These are phyloP conservation scores for Rhinatrema bivittatum DNA, from an alignment of 2,797 vertebrate genomes.

Conservation along the genomic window DNA sequence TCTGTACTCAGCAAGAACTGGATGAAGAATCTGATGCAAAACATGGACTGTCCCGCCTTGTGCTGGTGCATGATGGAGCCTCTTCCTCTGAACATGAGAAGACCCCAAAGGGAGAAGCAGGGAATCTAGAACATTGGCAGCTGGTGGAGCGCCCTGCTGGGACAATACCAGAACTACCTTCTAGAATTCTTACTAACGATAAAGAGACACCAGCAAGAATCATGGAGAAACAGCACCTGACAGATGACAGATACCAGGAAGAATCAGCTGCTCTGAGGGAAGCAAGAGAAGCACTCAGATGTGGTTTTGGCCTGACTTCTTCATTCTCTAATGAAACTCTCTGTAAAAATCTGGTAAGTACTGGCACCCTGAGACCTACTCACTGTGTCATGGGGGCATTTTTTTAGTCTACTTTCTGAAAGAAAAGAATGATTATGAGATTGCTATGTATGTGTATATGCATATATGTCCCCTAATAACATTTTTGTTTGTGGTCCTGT, in stretches of 20 bases:
- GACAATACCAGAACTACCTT: constrained; percentile 4
- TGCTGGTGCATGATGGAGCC: constrained; percentile 1
- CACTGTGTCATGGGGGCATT: too few species aligned
- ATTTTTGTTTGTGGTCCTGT: too few species aligned
- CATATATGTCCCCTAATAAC: too few species aligned
- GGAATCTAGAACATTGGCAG: constrained; percentile 3
- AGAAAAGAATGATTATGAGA: too few species aligned
- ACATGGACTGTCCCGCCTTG: background rate
- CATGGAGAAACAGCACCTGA: constrained; percentile 10
- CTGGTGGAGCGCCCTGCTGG: constrained; percentile 9
- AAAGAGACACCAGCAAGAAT: constrained; percentile 6
- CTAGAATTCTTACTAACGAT: constrained; percentile 9
- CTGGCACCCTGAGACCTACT: too few species aligned
- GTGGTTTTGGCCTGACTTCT: constrained; percentile 1
- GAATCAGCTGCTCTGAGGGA: background rate
- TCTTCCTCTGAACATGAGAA: constrained; percentile 11
- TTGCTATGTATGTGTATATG: too few species aligned
- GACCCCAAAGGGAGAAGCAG: constrained; percentile 11
- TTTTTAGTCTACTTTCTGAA: too few species aligned
- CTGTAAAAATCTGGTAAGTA: constrained; percentile 45
- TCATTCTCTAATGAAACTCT: background rate
- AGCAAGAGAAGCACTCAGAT: constrained; percentile 11
- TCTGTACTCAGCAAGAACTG: constrained; percentile 24
- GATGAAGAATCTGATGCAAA: constrained; percentile 16
- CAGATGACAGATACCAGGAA: constrained; percentile 5